Evolutionary conservation across 1,140 invertebrate species (phyloP).

Genomic region (Camponotus floridanus): DNA sequence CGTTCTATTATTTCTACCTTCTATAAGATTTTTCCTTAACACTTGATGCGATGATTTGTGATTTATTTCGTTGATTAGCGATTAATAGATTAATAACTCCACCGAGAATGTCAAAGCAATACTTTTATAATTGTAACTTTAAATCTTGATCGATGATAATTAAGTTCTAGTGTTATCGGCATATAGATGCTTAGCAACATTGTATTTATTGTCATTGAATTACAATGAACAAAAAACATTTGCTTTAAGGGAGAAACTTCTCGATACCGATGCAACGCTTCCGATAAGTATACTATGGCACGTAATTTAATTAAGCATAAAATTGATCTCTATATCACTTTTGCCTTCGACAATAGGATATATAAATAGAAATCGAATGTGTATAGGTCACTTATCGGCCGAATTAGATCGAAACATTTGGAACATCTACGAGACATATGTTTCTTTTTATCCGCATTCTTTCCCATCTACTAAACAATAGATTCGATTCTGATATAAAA

Average conservation of each 20-base stretch:
- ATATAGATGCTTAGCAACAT: not conserved
- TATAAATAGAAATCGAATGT: constrained; percentile 55
- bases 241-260: constrained; percentile 49
- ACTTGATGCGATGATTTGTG: not conserved
- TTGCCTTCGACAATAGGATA: constrained; percentile 39
- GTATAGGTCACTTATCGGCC: constrained; percentile 29
- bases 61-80: not conserved
- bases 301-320: constrained; percentile 68
- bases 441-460: constrained; percentile 39
- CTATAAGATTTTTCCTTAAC: not conserved
- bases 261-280: constrained; percentile 2
- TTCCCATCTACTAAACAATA: constrained; percentile 14
- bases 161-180: too few relatives aligned
- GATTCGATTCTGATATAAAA: not conserved
- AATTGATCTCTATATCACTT: constrained; percentile 64
- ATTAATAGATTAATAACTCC: not conserved
- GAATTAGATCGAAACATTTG: constrained; percentile 57
- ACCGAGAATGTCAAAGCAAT: not conserved
- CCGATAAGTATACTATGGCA: not conserved
- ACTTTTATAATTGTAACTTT: constrained; percentile 7
- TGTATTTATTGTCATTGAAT: constrained; percentile 3
- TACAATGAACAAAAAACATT: constrained; percentile 39
- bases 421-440: constrained; percentile 49
- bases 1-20: too few relatives aligned
- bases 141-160: not conserved